Conservation (phyloP, 1,140 invertebrate species). For the Solenopsis invicta region DNA sequence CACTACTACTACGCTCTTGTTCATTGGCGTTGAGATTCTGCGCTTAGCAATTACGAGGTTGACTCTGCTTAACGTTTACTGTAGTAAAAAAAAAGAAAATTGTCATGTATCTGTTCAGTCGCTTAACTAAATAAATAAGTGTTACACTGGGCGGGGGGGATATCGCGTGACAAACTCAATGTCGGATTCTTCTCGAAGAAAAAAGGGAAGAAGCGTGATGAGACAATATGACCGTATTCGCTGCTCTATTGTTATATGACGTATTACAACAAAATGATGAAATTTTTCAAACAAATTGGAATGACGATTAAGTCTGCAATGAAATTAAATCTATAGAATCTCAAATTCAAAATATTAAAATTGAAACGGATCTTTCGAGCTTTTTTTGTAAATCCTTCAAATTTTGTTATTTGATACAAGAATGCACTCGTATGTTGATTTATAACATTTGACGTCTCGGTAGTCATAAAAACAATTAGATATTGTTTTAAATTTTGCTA, state of each 20-base stretch:
- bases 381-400: not conserved
- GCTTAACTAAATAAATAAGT: slow-evolving; percentile 44
- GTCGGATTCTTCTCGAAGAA: not conserved
- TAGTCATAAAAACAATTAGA: not conserved
- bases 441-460: not conserved
- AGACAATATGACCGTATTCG: slow-evolving; percentile 38
- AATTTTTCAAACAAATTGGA: not conserved
- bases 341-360: not conserved
- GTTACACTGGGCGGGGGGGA: not conserved
- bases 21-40: slow-evolving; percentile 34
- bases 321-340: not conserved
- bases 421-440: not conserved
- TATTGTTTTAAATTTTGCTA: no score
- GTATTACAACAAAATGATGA: not conserved
- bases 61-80: slow-evolving; percentile 36
- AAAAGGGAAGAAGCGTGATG: not conserved
- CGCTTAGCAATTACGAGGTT: slow-evolving; percentile 5
- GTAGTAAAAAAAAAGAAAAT: slow-evolving; percentile 25
- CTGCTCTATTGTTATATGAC: not conserved
- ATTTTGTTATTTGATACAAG: not conserved
- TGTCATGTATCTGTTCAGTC: slow-evolving; percentile 45
- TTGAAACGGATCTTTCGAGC: not conserved
- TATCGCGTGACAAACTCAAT: not conserved
- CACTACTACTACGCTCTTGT: slow-evolving; percentile 20
- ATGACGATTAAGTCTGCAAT: not conserved